These are phyloP conservation scores for Crax fasciolata DNA, from an alignment of 2,797 vertebrate genomes.

Conservation along the genomic window DNA sequence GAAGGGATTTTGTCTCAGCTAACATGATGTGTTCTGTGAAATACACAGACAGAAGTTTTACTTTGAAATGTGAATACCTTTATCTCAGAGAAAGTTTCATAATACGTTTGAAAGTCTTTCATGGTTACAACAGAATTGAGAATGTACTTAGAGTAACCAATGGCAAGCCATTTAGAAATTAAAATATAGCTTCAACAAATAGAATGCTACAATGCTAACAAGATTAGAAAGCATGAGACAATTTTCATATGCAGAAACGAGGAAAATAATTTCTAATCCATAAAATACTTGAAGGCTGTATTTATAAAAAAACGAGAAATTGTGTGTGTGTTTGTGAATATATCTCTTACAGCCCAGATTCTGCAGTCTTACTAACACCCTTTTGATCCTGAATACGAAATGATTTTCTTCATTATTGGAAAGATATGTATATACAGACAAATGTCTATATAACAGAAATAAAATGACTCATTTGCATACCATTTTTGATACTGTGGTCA, in stretches of 20 bases:
- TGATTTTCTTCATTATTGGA: neutral
- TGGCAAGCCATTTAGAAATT: conserved; percentile 64
- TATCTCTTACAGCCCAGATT: conserved; percentile 64
- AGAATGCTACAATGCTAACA: conserved; percentile 51
- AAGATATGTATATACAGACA: neutral
- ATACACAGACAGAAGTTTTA: neutral
- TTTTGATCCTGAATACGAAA: conserved; percentile 47
- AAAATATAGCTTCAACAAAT: conserved; percentile 66
- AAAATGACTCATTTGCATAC: neutral
- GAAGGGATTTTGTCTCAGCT: neutral
- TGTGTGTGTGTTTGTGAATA: conserved; percentile 21
- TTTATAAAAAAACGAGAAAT: conserved; percentile 53
- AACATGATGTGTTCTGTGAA: neutral
- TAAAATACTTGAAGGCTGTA: conserved; percentile 45
- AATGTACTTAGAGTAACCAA: conserved; percentile 47
- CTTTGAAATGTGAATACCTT: conserved; percentile 3
- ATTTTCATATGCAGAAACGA: conserved; percentile 69
- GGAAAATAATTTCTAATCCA: conserved; percentile 70
- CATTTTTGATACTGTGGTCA: neutral
- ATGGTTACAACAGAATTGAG: conserved; percentile 30
- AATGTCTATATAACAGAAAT: neutral
- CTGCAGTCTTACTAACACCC: neutral
- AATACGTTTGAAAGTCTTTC: conserved; percentile 52
- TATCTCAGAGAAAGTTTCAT: neutral
- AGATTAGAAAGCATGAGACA: conserved; percentile 64